phyloP scores from a whole-genome alignment of 2,797 vertebrate species.

The Sarcoramphus papa region DNA sequence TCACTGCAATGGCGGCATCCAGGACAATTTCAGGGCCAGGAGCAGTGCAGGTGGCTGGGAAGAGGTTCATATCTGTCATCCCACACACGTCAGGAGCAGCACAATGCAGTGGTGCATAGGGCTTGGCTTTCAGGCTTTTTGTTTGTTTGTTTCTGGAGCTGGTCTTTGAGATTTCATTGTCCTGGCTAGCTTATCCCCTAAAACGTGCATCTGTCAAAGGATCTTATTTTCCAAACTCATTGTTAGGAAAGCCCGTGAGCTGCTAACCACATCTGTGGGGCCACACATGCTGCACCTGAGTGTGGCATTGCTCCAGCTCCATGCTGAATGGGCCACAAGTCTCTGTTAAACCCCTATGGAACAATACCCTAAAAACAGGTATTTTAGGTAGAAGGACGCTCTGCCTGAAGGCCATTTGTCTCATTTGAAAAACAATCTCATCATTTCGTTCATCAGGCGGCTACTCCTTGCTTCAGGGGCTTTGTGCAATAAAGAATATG shows the following conservation, averaged over 20 bases:
- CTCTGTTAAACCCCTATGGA: background rate
- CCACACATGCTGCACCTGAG: fast-evolving
- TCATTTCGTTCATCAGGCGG: fast-evolving
- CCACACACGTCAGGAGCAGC: background rate
- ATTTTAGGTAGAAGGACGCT: background rate
- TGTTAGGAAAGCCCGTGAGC: background rate
- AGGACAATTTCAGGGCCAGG: background rate
- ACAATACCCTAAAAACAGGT: background rate
- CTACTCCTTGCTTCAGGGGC: background rate
- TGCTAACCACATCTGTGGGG: background rate
- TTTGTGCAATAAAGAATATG: background rate
- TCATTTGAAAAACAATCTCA: background rate
- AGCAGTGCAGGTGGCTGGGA: background rate
- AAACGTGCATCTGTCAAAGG: background rate
- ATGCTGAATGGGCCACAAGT: background rate
- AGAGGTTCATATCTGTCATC: background rate
- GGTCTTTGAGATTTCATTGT: background rate
- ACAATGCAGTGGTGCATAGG: background rate
- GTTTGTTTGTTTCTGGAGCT: background rate
- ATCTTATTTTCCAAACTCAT: background rate
- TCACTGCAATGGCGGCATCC: background rate
- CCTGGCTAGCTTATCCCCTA: background rate
- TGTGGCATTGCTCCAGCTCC: background rate
- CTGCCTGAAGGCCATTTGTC: background rate
- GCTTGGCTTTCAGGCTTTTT: background rate